Conservation (phyloP, 2,113 vertebrate genomes). For the Scophthalmus maximus region DNA sequence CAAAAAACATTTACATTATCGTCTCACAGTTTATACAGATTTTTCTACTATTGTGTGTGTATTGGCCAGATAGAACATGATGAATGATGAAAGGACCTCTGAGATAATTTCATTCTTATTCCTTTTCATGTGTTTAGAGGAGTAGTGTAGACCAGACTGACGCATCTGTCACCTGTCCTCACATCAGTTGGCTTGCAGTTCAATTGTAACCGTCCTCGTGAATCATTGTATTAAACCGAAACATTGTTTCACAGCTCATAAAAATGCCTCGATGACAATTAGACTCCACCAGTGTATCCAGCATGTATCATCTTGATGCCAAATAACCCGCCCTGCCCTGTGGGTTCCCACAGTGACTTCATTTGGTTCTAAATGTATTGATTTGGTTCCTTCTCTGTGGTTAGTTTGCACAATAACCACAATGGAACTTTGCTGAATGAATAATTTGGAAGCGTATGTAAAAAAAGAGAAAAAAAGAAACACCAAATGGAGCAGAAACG, state of each 20-base stretch:
- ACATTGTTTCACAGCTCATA: slow-evolving; percentile 27
- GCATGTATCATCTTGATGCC: slow-evolving; percentile 10
- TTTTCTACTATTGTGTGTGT: background rate
- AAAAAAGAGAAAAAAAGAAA: slow-evolving; percentile 6
- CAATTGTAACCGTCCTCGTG: slow-evolving; percentile 1
- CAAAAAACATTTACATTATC: too few relatives aligned
- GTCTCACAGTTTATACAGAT: too few relatives aligned
- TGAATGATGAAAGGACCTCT: background rate
- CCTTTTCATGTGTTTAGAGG: slow-evolving; percentile 22
- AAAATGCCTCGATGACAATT: slow-evolving; percentile 27
- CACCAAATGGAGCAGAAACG: slow-evolving; percentile 21
- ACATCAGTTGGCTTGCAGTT: slow-evolving; percentile 12
- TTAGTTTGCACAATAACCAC: slow-evolving; percentile 35
- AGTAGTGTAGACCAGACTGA: background rate
- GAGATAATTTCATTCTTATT: slow-evolving; percentile 6
- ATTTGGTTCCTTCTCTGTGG: slow-evolving; percentile 28
- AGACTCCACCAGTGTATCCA: slow-evolving; percentile 20
- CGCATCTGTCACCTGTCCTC: too few relatives aligned
- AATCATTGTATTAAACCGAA: slow-evolving; percentile 17
- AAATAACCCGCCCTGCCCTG: slow-evolving; percentile 2
- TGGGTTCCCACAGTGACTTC: slow-evolving; percentile 26
- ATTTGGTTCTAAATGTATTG: slow-evolving; percentile 31
- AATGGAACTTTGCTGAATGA: slow-evolving; percentile 14
- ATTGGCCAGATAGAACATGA: slow-evolving; percentile 31
- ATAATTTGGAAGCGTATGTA: slow-evolving; percentile 27